Percentiles rank a stretch among this genome's conserved stretches.
Evolutionary conservation across 2,888 invertebrate species (phyloP).

Genomic region (Alloscopus bannaensis): DNA sequence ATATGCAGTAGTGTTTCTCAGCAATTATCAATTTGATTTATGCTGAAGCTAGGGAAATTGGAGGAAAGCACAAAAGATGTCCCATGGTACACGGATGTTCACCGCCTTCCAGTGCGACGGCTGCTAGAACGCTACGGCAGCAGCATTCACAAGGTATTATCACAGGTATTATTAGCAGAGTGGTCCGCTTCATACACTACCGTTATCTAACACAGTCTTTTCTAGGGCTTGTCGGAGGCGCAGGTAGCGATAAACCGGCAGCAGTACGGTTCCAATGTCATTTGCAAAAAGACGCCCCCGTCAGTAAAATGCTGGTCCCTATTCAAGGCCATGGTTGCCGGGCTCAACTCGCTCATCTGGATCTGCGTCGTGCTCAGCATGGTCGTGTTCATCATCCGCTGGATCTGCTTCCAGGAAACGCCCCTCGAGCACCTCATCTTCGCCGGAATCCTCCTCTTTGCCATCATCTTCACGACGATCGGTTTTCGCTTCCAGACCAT

Average conservation of each 20-base stretch:
- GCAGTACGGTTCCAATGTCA: slow-evolving; percentile 46
- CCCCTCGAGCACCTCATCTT: slow-evolving; percentile 37
- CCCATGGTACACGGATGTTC: slow-evolving; percentile 58
- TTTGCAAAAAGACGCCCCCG: not conserved
- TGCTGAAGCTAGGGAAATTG: slow-evolving; percentile 34
- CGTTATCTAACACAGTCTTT: not conserved
- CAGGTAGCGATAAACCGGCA: slow-evolving; percentile 52
- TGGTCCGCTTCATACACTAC: not conserved
- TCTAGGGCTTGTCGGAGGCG: slow-evolving; percentile 36
- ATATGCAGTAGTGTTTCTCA: not conserved
- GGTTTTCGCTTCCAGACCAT: slow-evolving; percentile 59
- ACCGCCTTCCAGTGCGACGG: slow-evolving; percentile 46
- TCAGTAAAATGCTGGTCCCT: slow-evolving; percentile 26
- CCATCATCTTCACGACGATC: slow-evolving; percentile 36
- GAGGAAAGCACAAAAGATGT: slow-evolving; percentile 28
- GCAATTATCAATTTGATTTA: not conserved
- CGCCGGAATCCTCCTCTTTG: slow-evolving; percentile 37
- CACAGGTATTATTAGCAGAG: no score
- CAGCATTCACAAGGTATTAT: slow-evolving; percentile 37
- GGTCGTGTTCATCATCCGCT: slow-evolving; percentile 32
- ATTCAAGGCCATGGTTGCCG: slow-evolving; percentile 43
- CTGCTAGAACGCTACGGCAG: slow-evolving; percentile 55
- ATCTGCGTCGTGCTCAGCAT: slow-evolving; percentile 54
- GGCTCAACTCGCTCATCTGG: slow-evolving; percentile 63
- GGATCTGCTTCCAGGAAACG: slow-evolving; percentile 37